Evolutionary conservation across 2,113 vertebrate genomes (phyloP), one percentile per base, ranked within the genome.

Genomic region (Pollimyrus isidori): DNA sequence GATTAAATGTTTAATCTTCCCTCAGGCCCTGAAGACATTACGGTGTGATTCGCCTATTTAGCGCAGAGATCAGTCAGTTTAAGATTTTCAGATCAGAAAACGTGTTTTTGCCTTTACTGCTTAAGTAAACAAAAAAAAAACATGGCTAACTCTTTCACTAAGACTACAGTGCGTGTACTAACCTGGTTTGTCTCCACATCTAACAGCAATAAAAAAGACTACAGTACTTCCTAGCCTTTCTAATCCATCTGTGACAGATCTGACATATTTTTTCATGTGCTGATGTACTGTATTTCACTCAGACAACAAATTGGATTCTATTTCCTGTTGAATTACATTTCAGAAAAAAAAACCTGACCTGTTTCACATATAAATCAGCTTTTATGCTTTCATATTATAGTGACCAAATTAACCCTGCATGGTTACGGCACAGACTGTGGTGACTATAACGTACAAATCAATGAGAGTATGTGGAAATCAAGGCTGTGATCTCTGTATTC

Each of bases 1-100:
- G 88, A 89, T 83, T 73, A 89, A 83, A 83, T 35, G 76, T 82
- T 80, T 80, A 82, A 69, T 76, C 65, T 73, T 88, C 87, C 65
- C 58, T 73, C 65, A 73, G 58, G 65, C 53, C 42, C 56, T 65
- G 65, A 48, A 50, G n/a, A 48, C 65, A 88, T 88, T 73, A 76
- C 7, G 45, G 45, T 26, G 65, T 76, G 65, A 50, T 76, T 76
- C 26, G 62, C 23, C 65, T 35, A 69, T 69, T 76, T 30, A 88
- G 23, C 26, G 42, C 39, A 88, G 42, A 48, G 49, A 52, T 53
- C 49, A 53, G n/a, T 30, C 46, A 53, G 23, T 46, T 49, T 86
- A 39, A 48, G 1, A 53, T 52, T 53, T 53, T 86, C 49, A 86
- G 23, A 86, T 86, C 49, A 50, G 23, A 30, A 49, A 86, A 86